Percentiles rank a stretch among this genome's conserved stretches.
Evolutionary conservation across 2,113 vertebrate genomes (phyloP).

Genomic region (Archocentrus centrarchus): DNA sequence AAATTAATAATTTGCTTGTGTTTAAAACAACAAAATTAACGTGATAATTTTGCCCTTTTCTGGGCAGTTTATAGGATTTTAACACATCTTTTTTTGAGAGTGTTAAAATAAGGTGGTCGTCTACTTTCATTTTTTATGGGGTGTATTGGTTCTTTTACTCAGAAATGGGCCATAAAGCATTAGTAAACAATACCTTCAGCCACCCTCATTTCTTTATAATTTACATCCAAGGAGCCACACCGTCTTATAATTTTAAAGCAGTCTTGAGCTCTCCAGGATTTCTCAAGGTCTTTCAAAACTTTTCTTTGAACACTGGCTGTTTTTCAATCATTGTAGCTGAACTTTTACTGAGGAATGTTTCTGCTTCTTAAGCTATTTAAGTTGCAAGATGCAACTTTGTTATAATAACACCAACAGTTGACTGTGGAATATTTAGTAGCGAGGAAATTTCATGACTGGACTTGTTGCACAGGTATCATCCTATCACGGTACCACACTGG

Average conservation of each 20-base stretch:
- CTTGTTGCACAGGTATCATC: too few relatives aligned
- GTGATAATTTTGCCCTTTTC: not conserved
- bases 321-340: not conserved
- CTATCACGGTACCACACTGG: too few relatives aligned
- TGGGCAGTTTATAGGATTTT: not conserved
- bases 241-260: not conserved
- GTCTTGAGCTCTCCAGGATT: not conserved
- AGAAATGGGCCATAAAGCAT: not conserved
- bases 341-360: not conserved
- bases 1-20: not conserved
- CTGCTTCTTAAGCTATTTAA: not conserved
- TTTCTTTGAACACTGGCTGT: not conserved
- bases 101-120: not conserved
- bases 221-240: not conserved
- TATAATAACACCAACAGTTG: too few relatives aligned
- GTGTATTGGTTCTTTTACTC: not conserved
- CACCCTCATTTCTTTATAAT: not conserved
- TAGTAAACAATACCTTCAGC: not conserved
- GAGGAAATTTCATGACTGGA: too few relatives aligned
- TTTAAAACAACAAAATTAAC: not conserved
- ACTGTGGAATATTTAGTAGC: too few relatives aligned
- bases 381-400: too few relatives aligned
- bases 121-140: too few relatives aligned
- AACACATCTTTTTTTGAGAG: not conserved
- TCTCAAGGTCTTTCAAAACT: not conserved